A percentile compares a stretch with the other conserved stretches of the same genome.
These are phyloP conservation scores for Oikopleura vanhoeffeni DNA, from an alignment of 23 tunicate species.

Conservation along the genomic window DNA sequence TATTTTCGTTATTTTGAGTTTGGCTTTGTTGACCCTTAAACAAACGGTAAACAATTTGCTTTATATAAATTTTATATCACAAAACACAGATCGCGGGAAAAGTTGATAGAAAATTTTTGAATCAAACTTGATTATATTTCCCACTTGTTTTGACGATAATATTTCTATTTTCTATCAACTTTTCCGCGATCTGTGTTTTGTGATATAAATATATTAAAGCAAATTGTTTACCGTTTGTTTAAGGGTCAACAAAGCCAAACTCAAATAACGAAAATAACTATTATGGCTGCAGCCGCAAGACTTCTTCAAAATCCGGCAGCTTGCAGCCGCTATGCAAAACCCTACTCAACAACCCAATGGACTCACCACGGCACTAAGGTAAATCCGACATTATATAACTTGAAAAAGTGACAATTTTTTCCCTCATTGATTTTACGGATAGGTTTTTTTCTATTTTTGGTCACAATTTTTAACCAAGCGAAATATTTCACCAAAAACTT, in stretches of 20 bases:
- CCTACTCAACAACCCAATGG: neutral
- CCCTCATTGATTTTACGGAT: too few relatives aligned
- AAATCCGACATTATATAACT: too few relatives aligned
- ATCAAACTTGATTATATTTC: too few relatives aligned
- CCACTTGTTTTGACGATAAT: too few relatives aligned
- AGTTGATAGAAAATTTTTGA: too few relatives aligned
- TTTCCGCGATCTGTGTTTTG: too few relatives aligned
- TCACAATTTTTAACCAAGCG: too few relatives aligned
- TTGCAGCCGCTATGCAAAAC: neutral
- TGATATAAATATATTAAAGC: neutral
- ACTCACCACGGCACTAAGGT: neutral
- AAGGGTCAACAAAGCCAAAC: neutral
- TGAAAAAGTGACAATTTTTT: too few relatives aligned
- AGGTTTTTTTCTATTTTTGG: too few relatives aligned
- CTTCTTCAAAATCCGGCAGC: constrained; percentile 10
- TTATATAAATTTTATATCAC: neutral
- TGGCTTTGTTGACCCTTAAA: neutral
- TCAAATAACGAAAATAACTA: neutral
- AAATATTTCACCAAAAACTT: too few relatives aligned
- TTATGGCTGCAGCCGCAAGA: neutral
- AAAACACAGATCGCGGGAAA: too few relatives aligned
- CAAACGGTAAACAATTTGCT: neutral
- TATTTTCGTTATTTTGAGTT: neutral
- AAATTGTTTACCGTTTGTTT: neutral
- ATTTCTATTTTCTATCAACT: too few relatives aligned